These are phyloP conservation scores for Nebria brevicollis DNA, from an alignment of 2,888 invertebrate species.

Conservation along the genomic window DNA sequence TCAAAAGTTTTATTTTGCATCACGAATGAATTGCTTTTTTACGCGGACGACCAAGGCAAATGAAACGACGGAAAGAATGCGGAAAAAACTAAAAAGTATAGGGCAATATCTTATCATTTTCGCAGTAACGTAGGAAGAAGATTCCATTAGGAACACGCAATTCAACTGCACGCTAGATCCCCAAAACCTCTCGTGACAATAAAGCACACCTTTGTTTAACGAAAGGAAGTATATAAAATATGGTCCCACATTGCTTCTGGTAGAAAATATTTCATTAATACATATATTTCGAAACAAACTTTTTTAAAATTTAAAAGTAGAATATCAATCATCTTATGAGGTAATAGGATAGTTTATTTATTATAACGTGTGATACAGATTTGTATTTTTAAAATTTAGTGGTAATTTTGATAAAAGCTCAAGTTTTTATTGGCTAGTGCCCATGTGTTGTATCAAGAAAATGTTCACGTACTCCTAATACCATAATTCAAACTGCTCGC, in stretches of 20 bases:
- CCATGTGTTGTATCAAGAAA: not conserved
- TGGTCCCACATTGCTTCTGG: not conserved
- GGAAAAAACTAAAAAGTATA: not conserved
- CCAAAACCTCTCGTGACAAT: not conserved
- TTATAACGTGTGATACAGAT: too few species aligned
- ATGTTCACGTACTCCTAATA: not conserved
- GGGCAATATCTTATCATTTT: slow-evolving; percentile 1
- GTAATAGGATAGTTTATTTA: too few species aligned
- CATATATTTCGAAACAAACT: too few species aligned
- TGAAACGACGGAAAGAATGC: not conserved
- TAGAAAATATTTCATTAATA: not conserved
- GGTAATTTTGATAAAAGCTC: too few species aligned
- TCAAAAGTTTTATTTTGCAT: too few species aligned
- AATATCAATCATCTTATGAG: too few species aligned
- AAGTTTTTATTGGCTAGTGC: not conserved
- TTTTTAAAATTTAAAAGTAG: too few species aligned
- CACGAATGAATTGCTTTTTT: not conserved
- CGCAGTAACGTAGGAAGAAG: not conserved
- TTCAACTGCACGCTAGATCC: not conserved
- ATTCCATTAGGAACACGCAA: not conserved
- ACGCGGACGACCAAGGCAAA: not conserved
- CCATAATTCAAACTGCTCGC: not conserved
- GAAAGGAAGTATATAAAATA: not conserved
- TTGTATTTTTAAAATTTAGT: too few species aligned
- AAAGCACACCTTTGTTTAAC: not conserved